Evolutionary conservation across 2,888 invertebrate genomes (phyloP).

Genomic region (Hermodice carunculata): DNA sequence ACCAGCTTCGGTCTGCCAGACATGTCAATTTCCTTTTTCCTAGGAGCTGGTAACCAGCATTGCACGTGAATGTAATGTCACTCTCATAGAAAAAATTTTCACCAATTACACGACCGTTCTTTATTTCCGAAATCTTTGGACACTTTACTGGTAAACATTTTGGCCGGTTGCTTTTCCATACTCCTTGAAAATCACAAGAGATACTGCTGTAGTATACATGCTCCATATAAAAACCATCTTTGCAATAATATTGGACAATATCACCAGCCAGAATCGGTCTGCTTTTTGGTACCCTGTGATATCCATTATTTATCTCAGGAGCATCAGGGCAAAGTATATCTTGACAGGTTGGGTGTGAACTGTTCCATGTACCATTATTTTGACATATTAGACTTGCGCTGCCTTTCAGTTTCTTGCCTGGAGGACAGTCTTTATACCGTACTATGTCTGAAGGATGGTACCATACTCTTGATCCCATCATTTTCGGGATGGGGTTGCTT

Average conservation of each 20-base stretch:
- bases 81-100: neutral
- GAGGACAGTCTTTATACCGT: conserved; percentile 15
- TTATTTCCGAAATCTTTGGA: conserved; percentile 13
- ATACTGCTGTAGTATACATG: no score
- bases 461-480: no score
- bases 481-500: neutral
- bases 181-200: conserved; percentile 63
- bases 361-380: conserved; percentile 25
- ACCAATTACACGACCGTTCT: conserved; percentile 26
- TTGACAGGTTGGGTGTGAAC: conserved; percentile 56
- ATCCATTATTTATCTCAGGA: conserved; percentile 55
- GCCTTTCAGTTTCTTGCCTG: conserved; percentile 13
- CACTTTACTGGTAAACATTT: conserved; percentile 27
- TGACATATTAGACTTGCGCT: conserved; percentile 13
- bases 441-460: conserved; percentile 44
- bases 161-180: conserved; percentile 56
- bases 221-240: no score
- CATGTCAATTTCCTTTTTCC: conserved; percentile 20
- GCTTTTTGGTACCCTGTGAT: no score
- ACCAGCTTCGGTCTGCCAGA: conserved; percentile 22
- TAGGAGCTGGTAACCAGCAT: conserved; percentile 25
- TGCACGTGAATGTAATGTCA: conserved; percentile 27
- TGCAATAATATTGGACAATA: conserved; percentile 15
- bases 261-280: no score
- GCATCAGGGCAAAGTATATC: conserved; percentile 49